Base-by-base conservation (phyloP, 1,140 invertebrate species). In the Acromyrmex heyeri region DNA sequence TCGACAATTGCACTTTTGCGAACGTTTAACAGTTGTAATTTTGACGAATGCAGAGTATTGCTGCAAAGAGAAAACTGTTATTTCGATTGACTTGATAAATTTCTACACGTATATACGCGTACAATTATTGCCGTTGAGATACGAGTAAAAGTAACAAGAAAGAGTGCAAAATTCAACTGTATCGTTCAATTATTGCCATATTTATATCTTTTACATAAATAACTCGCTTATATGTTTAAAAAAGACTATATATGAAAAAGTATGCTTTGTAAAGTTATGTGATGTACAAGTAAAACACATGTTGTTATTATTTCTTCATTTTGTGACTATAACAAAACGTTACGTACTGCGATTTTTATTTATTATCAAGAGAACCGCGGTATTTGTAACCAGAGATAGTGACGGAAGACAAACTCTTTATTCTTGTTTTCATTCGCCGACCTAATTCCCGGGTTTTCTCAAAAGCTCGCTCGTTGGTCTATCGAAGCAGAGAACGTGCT, bases 401-500 rank as follows among this genome's bases (percentile, higher is more conserved):
- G 12, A 73, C 50, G 53, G n/a, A 75, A 83, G 44, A 73, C 38
- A 50, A 82, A 83, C 24, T 83, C 69, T 75, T 83, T 75, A 50
- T 73, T 73, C 44, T 55, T 83, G 38, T 83, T 83, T 83, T 83
- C 38, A 61, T 73, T 73, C 18, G 38, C 16, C 24, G 69, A 83
- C 48, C 62, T 73, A 73, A 82, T 82, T 82, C 38, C 21, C 14
- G 18, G n/a, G 55, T 18, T 82, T 72, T 44, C 67, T 82, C 53
- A 30, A 48, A 72, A 82, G 38, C 79, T 82, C 55, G 14, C 10
- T 67, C 2, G 38, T n/a, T n/a, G 18, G 21, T 70, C 67, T 82
- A 73, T 73, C 67, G 34, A 21, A 69, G 12, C 12, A 50, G 10
- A 18, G 64, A 70, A 81, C 55, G 78, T 16, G 21, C 21, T 16